Conservation (phyloP, 2,888 invertebrate genomes). For the Alsophila aescularia region DNA sequence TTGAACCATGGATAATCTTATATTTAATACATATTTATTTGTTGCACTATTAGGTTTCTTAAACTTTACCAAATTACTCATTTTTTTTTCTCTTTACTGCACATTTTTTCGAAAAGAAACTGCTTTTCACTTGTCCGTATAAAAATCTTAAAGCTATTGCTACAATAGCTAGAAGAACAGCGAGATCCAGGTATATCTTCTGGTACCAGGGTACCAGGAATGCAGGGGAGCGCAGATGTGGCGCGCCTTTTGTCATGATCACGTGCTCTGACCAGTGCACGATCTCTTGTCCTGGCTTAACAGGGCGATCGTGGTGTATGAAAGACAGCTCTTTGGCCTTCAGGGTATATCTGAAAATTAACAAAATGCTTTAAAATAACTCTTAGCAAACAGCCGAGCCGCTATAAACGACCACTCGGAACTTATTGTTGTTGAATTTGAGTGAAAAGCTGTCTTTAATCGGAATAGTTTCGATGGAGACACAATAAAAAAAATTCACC, state of each 20-base stretch:
- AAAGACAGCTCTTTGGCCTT: slow-evolving; percentile 48
- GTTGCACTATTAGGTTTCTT: background rate
- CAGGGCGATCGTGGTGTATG: slow-evolving; percentile 53
- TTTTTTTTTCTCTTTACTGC: background rate
- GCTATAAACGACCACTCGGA: too few species aligned
- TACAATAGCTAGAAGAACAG: slow-evolving; percentile 4
- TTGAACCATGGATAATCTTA: background rate
- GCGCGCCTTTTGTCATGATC: slow-evolving; percentile 51
- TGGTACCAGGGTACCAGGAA: slow-evolving; percentile 53
- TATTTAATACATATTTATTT: background rate
- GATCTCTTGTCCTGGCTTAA: slow-evolving; percentile 48
- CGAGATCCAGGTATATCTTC: slow-evolving; percentile 53
- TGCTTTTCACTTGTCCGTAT: background rate
- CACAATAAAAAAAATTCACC: too few species aligned
- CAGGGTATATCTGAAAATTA: slow-evolving; percentile 44
- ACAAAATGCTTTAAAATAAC: background rate
- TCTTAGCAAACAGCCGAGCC: too few species aligned
- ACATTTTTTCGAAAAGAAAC: background rate
- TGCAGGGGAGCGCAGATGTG: slow-evolving; percentile 54
- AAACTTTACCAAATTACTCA: background rate
- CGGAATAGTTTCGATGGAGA: too few species aligned
- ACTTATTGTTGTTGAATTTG: too few species aligned
- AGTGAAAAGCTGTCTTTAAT: too few species aligned
- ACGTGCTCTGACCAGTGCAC: slow-evolving; percentile 60
- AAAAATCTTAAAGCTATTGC: slow-evolving; percentile 1